A percentile compares a stretch with the other conserved stretches of the same genome.
Conservation (phyloP, 2,888 invertebrate genomes). For the Pegoplata infirma region DNA sequence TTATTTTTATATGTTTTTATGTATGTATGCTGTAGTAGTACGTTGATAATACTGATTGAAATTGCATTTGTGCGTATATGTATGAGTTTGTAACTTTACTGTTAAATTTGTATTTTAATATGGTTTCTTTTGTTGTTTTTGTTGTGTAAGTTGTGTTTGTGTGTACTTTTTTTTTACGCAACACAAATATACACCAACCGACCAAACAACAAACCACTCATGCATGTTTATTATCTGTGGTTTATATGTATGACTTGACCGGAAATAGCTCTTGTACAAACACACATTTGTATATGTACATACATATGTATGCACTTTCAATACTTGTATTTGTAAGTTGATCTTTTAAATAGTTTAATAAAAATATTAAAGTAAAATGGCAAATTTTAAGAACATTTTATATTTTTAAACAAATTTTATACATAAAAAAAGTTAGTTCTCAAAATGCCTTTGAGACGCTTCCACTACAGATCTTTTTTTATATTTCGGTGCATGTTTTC, state of each 20-base stretch:
- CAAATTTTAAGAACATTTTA: no score
- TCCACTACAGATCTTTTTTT: no score
- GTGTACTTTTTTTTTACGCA: slow-evolving; percentile 43
- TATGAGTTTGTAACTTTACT: slow-evolving; percentile 3
- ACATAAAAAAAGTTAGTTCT: no score
- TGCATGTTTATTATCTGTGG: slow-evolving; percentile 62
- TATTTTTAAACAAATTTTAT: no score
- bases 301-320: not conserved
- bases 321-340: no score
- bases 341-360: not conserved
- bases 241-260: slow-evolving; percentile 59
- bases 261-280: slow-evolving; percentile 42
- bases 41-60: slow-evolving; percentile 24
- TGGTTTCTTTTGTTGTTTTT: slow-evolving; percentile 23
- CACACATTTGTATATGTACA: not conserved
- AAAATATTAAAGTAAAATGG: not conserved
- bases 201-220: slow-evolving; percentile 57
- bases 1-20: slow-evolving; percentile 13
- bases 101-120: slow-evolving; percentile 37
- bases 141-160: not conserved
- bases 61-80: not conserved
- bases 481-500: no score
- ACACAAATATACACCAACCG: slow-evolving; percentile 47
- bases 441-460: no score
- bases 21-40: not conserved